Evolutionary conservation across 2,797 vertebrate genomes (phyloP).

Genomic region (Ctenosaura bakeri): DNA sequence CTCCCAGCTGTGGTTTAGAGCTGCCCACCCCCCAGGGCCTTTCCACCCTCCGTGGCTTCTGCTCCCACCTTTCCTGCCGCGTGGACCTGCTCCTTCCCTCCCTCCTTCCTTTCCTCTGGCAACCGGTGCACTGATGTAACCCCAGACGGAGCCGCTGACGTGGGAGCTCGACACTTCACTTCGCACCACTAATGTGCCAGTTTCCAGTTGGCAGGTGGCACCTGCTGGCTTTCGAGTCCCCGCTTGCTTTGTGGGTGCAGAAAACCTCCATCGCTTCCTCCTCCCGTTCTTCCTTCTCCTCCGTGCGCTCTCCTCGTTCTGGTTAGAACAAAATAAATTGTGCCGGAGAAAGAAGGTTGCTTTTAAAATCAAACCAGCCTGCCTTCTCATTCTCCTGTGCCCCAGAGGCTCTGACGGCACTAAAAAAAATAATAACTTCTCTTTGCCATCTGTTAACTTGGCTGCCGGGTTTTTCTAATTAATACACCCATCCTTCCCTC

Average conservation of each 20-base stretch:
- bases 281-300: not conserved
- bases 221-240: not conserved
- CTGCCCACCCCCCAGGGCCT: not conserved
- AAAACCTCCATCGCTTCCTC: no score
- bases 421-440: not conserved
- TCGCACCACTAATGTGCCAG: conserved; percentile 7
- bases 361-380: not conserved
- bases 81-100: not conserved
- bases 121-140: not conserved
- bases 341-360: not conserved
- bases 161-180: conserved; percentile 5
- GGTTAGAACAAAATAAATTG: not conserved
- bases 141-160: not conserved
- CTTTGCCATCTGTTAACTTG: not conserved
- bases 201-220: not conserved
- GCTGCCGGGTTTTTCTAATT: not conserved
- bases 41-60: not conserved
- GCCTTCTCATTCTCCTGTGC: not conserved
- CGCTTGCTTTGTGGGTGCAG: no score
- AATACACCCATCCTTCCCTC: no score
- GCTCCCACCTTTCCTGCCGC: not conserved
- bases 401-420: not conserved
- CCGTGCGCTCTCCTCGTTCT: not conserved
- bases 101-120: not conserved
- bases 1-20: no score